Evolutionary conservation across 1,140 invertebrate species (phyloP), one percentile per base, ranked within the genome.

Genomic region (Drosophila nikananu): DNA sequence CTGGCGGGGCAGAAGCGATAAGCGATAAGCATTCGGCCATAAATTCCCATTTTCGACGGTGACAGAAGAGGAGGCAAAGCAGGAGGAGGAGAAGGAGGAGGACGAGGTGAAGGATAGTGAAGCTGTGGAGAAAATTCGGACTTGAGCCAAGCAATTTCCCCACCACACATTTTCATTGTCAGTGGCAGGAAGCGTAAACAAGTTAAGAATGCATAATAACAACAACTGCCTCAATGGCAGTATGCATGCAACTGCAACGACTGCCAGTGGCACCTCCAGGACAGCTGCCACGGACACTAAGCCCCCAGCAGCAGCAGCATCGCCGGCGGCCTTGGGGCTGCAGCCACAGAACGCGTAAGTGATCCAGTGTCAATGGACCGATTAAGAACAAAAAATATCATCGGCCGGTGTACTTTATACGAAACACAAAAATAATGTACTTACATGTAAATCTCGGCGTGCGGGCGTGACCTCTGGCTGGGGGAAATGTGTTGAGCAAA

Each of bases 311-410:
- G 23, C 46, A 17, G 39, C 30, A 27, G 15, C 57, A n/a, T 44
- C 42, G 30, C 37, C 62, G n/a, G 17, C 57, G 49, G n/a, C 59
- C 41, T 62, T 66, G 35, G 51, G 39, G 49, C 57, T 41, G 37
- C 72, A 58, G 39, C 60, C 76, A 9, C 61, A 68, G 21, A 80
- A 80, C 46, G 83, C 83, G 83, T 87, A 71, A 87, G 83, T 87
- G 32, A 46, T 52, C 49, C 35, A 35, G 55, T 68, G 63, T 48
- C 74, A 78, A 62, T 77, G 76, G 35, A 78, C 74, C 51, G 66
- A 67, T 72, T 77, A 77, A 41, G 19, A 23, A 39, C 35, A 44
- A 13, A 35, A 35, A 59, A 70, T 37, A 72, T 61, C 17, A 74
- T 52, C 35, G 27, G 27, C 12, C 44, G 21, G 42, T 44, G 19